Evolutionary conservation across 1,140 invertebrate genomes (phyloP), one percentile per base, ranked within the genome.

Genomic region (Atta cephalotes): DNA sequence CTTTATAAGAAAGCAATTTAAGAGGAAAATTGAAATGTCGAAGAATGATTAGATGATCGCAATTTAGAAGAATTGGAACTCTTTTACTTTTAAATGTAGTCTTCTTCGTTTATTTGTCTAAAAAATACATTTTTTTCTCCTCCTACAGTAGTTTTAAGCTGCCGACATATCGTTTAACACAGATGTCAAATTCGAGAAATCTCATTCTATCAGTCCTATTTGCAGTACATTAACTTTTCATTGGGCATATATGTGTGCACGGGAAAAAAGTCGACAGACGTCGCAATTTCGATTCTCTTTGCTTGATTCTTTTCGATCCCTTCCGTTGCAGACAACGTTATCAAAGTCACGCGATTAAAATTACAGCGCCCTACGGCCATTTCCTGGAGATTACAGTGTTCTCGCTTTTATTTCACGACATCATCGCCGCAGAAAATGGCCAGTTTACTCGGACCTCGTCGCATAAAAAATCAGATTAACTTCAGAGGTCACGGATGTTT

Each of bases 381-480:
- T 25, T 74, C 28, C 4, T 12, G 25, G 68, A 62, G 70, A 62
- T 84, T 82, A 49, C 68, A 62, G 31, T 25, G 12, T 16, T 9
- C 16, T 35, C n/a, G 21, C 28, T 74, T 74, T 74, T 62, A 62
- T 74, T 35, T 39, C 18, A 28, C 18, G 63, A 58, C 49, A 51
- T 82, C 71, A 31, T 35, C 16, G 63, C 28, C 28, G 49, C 25
- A 16, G 53, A 62, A 82, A 74, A 74, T 62, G 39, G 39, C 25
- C 12, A 21, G 25, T 84, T 84, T 62, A 74, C 70, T 82, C 66
- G 35, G 66, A 18, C 21, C 65, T 49, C 53, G 31, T 72, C 68
- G 25, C 56, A 74, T 82, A 35, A 82, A 74, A 84, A 84, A 62
- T 84, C 25, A 28, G n/a, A 84, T 84, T 84, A 84, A 49, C 56